Evolutionary conservation across 2,888 invertebrate species (phyloP).

Genomic region (Drosophila buzzatii): DNA sequence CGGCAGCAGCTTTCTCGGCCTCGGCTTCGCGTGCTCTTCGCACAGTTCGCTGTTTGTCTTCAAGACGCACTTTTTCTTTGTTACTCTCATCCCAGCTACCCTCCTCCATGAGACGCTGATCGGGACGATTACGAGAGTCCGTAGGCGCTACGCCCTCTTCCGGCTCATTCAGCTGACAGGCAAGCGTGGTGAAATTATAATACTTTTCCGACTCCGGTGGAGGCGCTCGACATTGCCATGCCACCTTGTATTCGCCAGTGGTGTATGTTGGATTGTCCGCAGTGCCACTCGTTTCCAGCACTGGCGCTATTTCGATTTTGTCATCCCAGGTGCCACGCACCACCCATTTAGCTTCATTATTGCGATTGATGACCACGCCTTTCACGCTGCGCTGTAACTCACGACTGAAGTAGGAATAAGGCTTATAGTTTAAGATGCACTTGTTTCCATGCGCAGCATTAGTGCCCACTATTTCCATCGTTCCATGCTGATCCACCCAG

Average conservation of each 20-base stretch:
- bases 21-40: constrained; percentile 92
- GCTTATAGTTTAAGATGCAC: constrained; percentile 98
- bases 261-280: constrained; percentile 95
- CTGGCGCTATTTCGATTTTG: constrained; percentile 97
- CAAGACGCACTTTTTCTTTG: constrained; percentile 92
- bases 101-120: constrained; percentile 98
- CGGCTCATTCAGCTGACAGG: constrained; percentile 97
- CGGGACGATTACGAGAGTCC: constrained; percentile 96
- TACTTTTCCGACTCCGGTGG: constrained; percentile 90
- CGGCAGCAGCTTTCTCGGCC: constrained; percentile 89
- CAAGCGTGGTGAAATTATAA: constrained; percentile 97
- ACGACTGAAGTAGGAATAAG: constrained; percentile 99
- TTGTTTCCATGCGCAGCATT: constrained; percentile 96
- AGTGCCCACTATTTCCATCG: constrained; percentile 96
- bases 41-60: constrained; percentile 96
- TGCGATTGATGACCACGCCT: constrained; percentile 91
- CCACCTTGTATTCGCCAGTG: constrained; percentile 93
- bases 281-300: constrained; percentile 89
- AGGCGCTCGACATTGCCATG: constrained; percentile 94
- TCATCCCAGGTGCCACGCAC: constrained; percentile 97
- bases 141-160: constrained; percentile 97
- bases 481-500: constrained; percentile 99
- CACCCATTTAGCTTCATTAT: constrained; percentile 91
- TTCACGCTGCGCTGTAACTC: constrained; percentile 97
- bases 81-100: constrained; percentile 97